Base-by-base conservation (phyloP, 1,140 invertebrate genomes). In the Lanistes nyassanus region DNA sequence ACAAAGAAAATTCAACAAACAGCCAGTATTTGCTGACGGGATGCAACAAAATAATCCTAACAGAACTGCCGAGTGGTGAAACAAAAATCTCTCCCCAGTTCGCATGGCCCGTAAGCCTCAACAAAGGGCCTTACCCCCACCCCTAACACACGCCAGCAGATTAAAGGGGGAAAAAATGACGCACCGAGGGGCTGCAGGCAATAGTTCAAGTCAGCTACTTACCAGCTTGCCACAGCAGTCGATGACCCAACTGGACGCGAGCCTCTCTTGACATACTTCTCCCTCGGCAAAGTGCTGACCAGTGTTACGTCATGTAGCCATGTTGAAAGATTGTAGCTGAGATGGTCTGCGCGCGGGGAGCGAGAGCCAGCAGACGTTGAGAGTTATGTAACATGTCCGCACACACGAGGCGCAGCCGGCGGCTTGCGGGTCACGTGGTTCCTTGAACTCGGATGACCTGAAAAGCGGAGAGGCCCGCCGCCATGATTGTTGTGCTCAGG, bases 381-480 rank as follows among this genome's bases (percentile, higher is more conserved):
- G 42, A 37, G 67, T 69, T 69, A 69, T 69, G 67, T 69, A 69
- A 69, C 67, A 53, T 69, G 67, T 69, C 67, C n/a, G 66, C 66
- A 29, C 62, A 7, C 36, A 37, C 31, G 19, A 36, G 21, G 66
- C 66, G 26, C 65, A 39, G 31, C 16, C 65, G 39, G 19, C 65
- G 37, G 65, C 42, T 47, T 31, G 67, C 67, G 42, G 67, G 42
- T 39, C 42, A n/a, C 34, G 34, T 69, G 67, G 67, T 69, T 29
- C 21, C 67, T 34, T 69, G 67, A 69, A 51, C 67, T 69, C 67
- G 31, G 42, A 13, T 69, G 67, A 69, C 67, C 67, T 69, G 67
- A 37, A 69, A 69, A 69, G 6, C 23, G 21, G 56, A n/a, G 56
- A 31, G 29, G 56, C 56, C 1, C 9, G 9, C 56, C 56, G 56